A percentile compares a stretch with the other conserved stretches of the same genome.
phyloP scores from a whole-genome alignment of 2,113 vertebrate genomes.

The Pedionomus torquatus region DNA sequence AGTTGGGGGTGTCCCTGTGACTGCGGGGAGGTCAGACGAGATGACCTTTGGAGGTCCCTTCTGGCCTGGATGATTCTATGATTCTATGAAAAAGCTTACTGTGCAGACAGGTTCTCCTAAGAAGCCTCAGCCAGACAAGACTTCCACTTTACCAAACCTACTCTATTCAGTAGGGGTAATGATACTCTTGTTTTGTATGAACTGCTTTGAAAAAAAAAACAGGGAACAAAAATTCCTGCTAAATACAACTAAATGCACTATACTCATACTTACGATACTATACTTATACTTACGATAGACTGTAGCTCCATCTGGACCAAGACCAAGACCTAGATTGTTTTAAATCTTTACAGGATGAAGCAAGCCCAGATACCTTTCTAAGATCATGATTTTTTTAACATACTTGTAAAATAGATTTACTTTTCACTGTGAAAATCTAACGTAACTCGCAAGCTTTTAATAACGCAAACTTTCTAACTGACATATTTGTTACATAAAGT shows the following conservation, averaged over 20 bases:
- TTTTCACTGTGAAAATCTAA: neutral
- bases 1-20: too few species aligned
- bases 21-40: too few species aligned
- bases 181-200: neutral
- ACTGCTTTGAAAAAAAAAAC: neutral
- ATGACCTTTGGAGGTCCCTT: too few species aligned
- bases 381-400: neutral
- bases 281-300: neutral
- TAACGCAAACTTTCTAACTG: neutral
- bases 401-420: neutral
- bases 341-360: neutral
- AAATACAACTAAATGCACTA: neutral
- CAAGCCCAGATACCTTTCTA: neutral
- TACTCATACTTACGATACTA: too few species aligned
- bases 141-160: neutral
- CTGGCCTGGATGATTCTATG: too few species aligned
- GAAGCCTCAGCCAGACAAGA: neutral
- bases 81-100: neutral
- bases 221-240: neutral
- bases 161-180: neutral
- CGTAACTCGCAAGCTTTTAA: neutral
- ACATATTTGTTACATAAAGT: neutral
- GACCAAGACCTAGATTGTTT: neutral
- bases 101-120: neutral
- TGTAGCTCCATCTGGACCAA: neutral